Evolutionary conservation across 2,888 invertebrate genomes (phyloP).

Genomic region (Tetragonula carbonaria): DNA sequence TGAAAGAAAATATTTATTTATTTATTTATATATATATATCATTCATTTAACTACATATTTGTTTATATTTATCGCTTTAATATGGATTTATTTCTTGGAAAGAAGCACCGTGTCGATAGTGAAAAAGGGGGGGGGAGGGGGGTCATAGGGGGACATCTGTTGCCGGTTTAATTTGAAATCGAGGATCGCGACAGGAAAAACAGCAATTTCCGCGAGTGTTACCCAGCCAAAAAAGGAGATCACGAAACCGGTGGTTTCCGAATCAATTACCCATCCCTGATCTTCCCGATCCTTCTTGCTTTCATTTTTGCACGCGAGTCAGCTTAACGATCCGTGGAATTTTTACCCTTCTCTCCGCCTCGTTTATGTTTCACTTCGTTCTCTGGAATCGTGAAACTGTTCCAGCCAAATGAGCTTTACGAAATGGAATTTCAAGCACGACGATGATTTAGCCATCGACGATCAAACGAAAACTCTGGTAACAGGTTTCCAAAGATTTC

Average conservation of each 20-base stretch:
- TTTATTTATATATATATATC: too few relatives aligned
- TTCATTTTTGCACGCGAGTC: not conserved
- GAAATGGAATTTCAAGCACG: not conserved
- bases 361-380: not conserved
- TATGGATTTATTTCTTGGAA: not conserved
- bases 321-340: slow-evolving; percentile 5
- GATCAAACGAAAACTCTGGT: not conserved
- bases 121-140: not conserved
- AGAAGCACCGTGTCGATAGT: not conserved
- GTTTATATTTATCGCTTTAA: too few relatives aligned
- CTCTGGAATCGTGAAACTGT: not conserved
- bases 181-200: slow-evolving; percentile 6
- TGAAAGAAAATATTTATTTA: not conserved
- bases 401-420: not conserved
- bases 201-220: slow-evolving; percentile 42
- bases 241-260: slow-evolving; percentile 4
- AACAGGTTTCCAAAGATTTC: not conserved
- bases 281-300: not conserved
- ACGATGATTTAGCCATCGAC: not conserved
- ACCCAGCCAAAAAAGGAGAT: slow-evolving; percentile 17
- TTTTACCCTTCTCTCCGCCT: not conserved
- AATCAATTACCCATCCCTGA: slow-evolving; percentile 38
- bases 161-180: slow-evolving; percentile 23
- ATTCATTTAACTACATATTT: too few relatives aligned
- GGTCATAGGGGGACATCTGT: not conserved